These are phyloP conservation scores for Ditula angustiorana DNA, from an alignment of 2,888 invertebrate species.

Conservation along the genomic window DNA sequence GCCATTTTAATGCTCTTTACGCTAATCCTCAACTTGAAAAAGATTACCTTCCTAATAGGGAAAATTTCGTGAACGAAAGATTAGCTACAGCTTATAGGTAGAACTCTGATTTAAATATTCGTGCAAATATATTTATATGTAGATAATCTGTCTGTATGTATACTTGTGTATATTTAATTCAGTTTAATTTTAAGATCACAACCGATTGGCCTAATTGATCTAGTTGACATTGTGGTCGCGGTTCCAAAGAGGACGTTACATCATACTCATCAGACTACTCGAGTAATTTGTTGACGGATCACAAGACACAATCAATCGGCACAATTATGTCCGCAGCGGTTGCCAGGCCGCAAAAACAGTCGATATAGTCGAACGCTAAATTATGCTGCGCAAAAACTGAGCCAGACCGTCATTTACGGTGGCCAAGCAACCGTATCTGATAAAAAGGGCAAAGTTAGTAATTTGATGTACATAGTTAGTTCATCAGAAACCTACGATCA, in stretches of 20 bases:
- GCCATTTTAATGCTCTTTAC: constrained; percentile 15
- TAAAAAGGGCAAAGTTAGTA: constrained; percentile 28
- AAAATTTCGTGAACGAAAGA: constrained; percentile 12
- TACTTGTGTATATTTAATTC: constrained; percentile 18
- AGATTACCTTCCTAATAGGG: constrained; percentile 11
- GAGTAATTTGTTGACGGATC: constrained; percentile 54
- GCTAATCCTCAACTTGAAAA: constrained; percentile 26
- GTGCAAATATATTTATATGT: background rate
- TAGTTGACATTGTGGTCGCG: constrained; percentile 24
- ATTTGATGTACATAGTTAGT: constrained; percentile 8
- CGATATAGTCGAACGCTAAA: constrained; percentile 22
- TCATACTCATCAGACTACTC: constrained; percentile 47
- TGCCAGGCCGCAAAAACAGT: constrained; percentile 28
- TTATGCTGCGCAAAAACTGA: constrained; percentile 25
- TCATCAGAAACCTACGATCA: background rate
- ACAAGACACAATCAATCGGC: constrained; percentile 53
- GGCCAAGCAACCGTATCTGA: constrained; percentile 15
- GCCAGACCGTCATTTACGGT: constrained; percentile 16
- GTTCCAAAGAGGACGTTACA: constrained; percentile 52
- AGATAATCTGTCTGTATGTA: background rate
- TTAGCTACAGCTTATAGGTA: background rate
- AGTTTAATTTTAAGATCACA: constrained; percentile 15
- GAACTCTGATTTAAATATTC: background rate
- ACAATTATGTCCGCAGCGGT: constrained; percentile 50
- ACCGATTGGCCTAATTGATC: constrained; percentile 55